Base-by-base conservation (phyloP, 1,140 invertebrate genomes). In the Diabrotica virgifera region DNA sequence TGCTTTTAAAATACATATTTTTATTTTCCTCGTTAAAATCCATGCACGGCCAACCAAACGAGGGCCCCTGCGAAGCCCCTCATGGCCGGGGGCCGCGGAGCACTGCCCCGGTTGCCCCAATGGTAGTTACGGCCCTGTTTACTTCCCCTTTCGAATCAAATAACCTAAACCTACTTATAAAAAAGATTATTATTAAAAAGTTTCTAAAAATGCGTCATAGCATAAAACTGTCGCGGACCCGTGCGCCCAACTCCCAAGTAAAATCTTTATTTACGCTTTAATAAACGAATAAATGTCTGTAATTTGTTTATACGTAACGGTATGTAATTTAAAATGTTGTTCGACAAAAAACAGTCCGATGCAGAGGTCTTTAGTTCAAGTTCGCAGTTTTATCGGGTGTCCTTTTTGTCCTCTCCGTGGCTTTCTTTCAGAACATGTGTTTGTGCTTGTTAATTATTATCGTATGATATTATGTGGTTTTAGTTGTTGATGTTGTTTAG, bases 251-350 rank as follows among this genome's bases (percentile, higher is more conserved):
- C 59, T 46, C 10, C 46, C 11, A 52, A 35, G 59, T 51, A 61
- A 65, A 65, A 60, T 65, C 58, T 55, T 40, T 53, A 57, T 65
- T 65, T 57, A 65, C 64, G 64, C 64, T 65, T 65, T 65, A 65
- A 61, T 65, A 65, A 60, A 12, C 59, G 58, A 36, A 65, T 53
- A 65, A 65, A 65, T 65, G 64, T 65, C 53, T 61, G 55, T 65
- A 53, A 65, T 65, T 65, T 65, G 59, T 59, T 61, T 65, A 55
- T 60, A 61, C 58, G 52, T 65, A 65, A 65, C 64, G 64, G 64
- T 64, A 65, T 36, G 63, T 14, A 53, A 56, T 13, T 65, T 65
- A 60, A 65, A 65, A 65, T 52, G 52, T 35, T 51, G 64, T 61
- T 61, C 58, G 53, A 64, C 12, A 36, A 58, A 65, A 65, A 65